Base-by-base conservation (phyloP, 2,113 vertebrate species). In the Centrocercus urophasianus region DNA sequence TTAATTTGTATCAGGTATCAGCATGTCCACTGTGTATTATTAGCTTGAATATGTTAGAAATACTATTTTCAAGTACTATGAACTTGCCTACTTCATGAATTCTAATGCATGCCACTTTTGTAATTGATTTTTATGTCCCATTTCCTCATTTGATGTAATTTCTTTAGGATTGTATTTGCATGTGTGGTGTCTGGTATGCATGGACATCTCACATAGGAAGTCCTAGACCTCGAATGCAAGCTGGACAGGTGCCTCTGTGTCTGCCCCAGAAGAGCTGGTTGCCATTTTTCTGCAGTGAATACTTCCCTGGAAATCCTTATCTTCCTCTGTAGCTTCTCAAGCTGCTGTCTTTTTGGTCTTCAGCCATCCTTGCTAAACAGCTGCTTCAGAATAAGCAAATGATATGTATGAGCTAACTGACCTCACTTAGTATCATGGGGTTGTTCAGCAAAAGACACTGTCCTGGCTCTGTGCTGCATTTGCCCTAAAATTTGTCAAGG, bases 381-480 rank as follows among this genome's bases (percentile, higher is more conserved):
- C 36, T 79, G n/a, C 34, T 22, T 83, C 15, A 10, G 65, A 32
- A 86, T 19, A 5, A 6, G 40, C 43, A 40, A 22, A 79, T 48
- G 30, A 34, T 65, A 18, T 32, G 66, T 2, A 15, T 28, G 25
- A 4, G 1, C 47, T 6, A 24, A 30, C 30, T 73, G 47, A 63
- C 43, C 28, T 83, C 0, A 0, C 11, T 78, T 54, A 40, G 25
- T 19, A 60, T 50, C 13, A 10, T 0, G 1, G 56, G 11, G 6
- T 2, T 64, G 9, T 71, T 73, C 32, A 87, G 13, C n/a, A 83
- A 71, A 74, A 66, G 20, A 80, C 15, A 12, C 56, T 76, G 48
- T 27, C 11, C 40, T 77, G 27, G 12, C 5, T 73, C 21, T 60
- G 4, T 36, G 4, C 0, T 69, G 28, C 2, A 0, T 79, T 76